A percentile compares a stretch with the other conserved stretches of the same genome.
These are phyloP conservation scores for Caranx ignobilis DNA, from an alignment of 2,113 vertebrate species.

Conservation along the genomic window DNA sequence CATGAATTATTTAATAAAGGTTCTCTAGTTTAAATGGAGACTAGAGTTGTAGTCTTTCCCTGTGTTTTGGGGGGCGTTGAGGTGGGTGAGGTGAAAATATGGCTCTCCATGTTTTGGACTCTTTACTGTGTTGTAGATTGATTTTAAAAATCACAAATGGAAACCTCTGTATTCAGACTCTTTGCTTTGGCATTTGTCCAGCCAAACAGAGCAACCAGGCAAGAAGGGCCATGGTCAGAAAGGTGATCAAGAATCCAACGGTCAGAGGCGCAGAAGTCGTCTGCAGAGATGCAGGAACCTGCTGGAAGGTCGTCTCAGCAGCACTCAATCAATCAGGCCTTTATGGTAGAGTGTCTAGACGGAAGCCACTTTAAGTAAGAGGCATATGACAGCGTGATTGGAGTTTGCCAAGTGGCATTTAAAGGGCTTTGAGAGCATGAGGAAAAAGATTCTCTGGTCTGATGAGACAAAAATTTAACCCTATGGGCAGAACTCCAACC, in stretches of 20 bases:
- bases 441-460: no score
- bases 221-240: no score
- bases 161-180: background rate
- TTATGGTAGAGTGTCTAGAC: no score
- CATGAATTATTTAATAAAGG: constrained; percentile 84
- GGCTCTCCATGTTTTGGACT: no score
- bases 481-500: no score
- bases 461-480: no score
- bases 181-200: background rate
- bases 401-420: background rate
- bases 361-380: background rate
- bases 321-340: no score
- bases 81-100: background rate
- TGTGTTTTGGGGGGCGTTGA: background rate
- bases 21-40: constrained; percentile 77
- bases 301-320: no score
- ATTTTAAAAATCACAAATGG: no score
- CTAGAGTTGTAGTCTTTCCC: constrained; percentile 62
- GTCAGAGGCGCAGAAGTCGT: background rate
- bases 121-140: background rate
- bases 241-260: no score
- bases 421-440: background rate
- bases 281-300: no score
- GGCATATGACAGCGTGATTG: background rate
- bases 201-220: background rate